Conservation (phyloP, 2,113 vertebrate species). For the Sarotherodon lohbergeri region DNA sequence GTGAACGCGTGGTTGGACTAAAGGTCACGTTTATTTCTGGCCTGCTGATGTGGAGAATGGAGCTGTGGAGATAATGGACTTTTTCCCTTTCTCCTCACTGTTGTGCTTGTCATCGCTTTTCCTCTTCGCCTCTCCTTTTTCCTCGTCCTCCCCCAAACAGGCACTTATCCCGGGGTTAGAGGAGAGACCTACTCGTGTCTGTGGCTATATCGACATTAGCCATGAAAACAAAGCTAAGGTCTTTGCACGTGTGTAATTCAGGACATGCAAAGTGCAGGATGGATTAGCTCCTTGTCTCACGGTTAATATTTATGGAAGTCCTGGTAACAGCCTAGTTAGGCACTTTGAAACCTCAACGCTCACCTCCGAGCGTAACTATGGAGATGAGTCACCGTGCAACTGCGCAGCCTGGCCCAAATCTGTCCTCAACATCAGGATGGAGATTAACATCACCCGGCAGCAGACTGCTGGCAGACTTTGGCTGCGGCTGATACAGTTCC, state of each 20-base stretch:
- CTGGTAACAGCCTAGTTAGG: background rate
- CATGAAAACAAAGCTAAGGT: constrained; percentile 2
- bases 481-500: background rate
- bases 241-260: background rate
- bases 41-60: constrained; percentile 35
- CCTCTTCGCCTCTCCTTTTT: background rate
- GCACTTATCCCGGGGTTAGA: background rate
- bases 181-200: constrained; percentile 38
- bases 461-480: background rate
- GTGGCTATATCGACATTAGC: constrained; percentile 13
- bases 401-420: background rate
- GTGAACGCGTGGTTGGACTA: constrained; percentile 42
- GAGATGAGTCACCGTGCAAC: constrained; percentile 9
- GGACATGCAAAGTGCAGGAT: background rate
- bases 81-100: background rate
- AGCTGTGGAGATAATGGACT: constrained; percentile 27
- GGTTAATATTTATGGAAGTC: constrained; percentile 27
- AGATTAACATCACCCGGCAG: constrained; percentile 19
- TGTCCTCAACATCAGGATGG: background rate
- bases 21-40: constrained; percentile 65
- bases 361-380: background rate
- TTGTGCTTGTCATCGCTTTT: constrained; percentile 12
- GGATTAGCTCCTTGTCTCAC: constrained; percentile 12
- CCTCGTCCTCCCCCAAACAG: background rate
- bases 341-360: constrained; percentile 1